Evolutionary conservation across 2,113 vertebrate genomes (phyloP), one percentile per base, ranked within the genome.

Genomic region (Halichoeres trimaculatus): DNA sequence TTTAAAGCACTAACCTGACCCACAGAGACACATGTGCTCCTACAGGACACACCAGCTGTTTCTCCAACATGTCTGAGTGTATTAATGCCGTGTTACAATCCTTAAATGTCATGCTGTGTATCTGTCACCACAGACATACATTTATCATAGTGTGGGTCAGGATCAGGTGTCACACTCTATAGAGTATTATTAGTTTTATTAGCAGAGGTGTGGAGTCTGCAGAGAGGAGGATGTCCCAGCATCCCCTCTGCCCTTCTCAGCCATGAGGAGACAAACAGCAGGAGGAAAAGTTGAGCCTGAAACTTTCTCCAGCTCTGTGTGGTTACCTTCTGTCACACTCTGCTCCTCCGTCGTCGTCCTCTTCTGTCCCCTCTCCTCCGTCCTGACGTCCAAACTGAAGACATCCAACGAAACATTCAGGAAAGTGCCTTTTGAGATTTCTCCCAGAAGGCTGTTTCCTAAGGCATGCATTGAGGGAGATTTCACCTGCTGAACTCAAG

Each of bases 131-230:
- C 26, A 56, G 59, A 17, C 52, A 61, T 23, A 6, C 55, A 45
- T 45, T 17, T 61, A 38, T 35, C 35, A 41, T 12, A 60, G 36
- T 8, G 22, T 43, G 22, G 34, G 47, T 11, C 26, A 16, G 51
- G 50, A 26, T 26, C 10, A 66, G 48, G 35, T 10, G 19, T 7
- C 41, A 8, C 23, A 6, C 30, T 52, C 36, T 26, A 43, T 20
- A 41, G 47, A 5, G 8, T 50, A 41, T 60, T 70, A 52, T 40
- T 41, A 70, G 67, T 40, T 70, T 16, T 50, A 58, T 70, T 38
- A 52, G 52, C 40, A 34, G 45, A 41, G 45, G 22, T 47, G 20
- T 57, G 41, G 10, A 35, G 5, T 48, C 43, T 62, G 43, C 19
- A 14, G 53, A 69, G 65, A 12, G 1, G 41, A 23, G 54, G 66